A percentile compares a stretch with the other conserved stretches of the same genome.
These are phyloP conservation scores for Bombus polaris DNA, from an alignment of 1,140 invertebrate species.

Conservation along the genomic window DNA sequence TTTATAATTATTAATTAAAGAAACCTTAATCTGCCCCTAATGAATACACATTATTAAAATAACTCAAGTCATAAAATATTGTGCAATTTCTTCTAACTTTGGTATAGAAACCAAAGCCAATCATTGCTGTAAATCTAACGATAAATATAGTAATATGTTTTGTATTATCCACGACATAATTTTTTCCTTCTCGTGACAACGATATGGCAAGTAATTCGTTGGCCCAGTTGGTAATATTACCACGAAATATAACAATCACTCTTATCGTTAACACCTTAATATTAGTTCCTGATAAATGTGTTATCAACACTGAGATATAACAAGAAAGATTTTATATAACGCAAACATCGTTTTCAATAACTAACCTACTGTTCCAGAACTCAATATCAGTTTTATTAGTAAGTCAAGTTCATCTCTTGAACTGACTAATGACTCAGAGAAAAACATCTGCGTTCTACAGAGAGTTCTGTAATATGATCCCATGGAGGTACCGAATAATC, in stretches of 20 bases:
- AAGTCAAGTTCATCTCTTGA: conserved; percentile 1
- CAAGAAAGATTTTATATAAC: background rate
- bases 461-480: background rate
- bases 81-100: too few species aligned
- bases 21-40: too few species aligned
- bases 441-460: conserved; percentile 1
- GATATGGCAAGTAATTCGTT: background rate
- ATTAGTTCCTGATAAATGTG: background rate
- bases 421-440: background rate
- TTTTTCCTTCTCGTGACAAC: background rate
- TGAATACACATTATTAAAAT: too few species aligned
- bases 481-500: too few species aligned
- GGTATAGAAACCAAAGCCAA: too few species aligned
- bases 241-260: background rate
- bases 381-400: background rate
- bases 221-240: background rate
- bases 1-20: too few species aligned
- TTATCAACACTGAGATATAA: background rate
- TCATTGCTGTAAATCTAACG: too few species aligned
- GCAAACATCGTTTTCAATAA: background rate
- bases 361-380: conserved; percentile 1
- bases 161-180: background rate
- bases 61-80: too few species aligned
- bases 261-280: background rate
- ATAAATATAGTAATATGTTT: too few species aligned